Percentiles rank a stretch among this genome's conserved stretches.
These are phyloP conservation scores for Sussaba pulchella DNA, from an alignment of 2,888 invertebrate species.

Conservation along the genomic window DNA sequence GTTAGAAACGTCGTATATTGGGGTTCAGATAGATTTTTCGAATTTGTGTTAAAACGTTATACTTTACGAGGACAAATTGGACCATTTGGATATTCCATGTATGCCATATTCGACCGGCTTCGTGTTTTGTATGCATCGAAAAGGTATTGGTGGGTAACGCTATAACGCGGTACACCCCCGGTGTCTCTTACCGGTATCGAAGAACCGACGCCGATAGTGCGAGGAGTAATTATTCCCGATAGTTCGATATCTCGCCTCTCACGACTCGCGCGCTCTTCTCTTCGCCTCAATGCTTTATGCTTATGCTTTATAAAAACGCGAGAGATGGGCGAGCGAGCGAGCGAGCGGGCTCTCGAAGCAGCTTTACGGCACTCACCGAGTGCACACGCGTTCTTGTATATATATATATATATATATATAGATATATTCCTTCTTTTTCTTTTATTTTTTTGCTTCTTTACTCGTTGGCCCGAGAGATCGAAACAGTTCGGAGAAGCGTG, in stretches of 20 bases:
- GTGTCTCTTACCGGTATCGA: constrained; percentile 69
- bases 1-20: too few relatives aligned
- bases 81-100: not conserved
- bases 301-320: constrained; percentile 74
- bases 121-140: not conserved
- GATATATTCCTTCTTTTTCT: constrained; percentile 35
- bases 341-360: constrained; percentile 1
- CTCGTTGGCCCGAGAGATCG: constrained; percentile 16
- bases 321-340: constrained; percentile 54
- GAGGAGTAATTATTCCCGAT: constrained; percentile 81
- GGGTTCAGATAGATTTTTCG: too few relatives aligned
- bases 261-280: constrained; percentile 57
- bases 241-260: constrained; percentile 71
- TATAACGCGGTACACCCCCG: constrained; percentile 61
- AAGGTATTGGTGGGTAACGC: constrained; percentile 12
- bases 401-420: too few relatives aligned
- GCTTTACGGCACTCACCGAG: constrained; percentile 36
- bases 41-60: too few relatives aligned
- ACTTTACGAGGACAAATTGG: too few relatives aligned
- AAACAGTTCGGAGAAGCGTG: constrained; percentile 64
- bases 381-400: constrained; percentile 3
- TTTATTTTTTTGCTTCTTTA: constrained; percentile 27
- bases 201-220: constrained; percentile 77
- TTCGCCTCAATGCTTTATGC: constrained; percentile 71
- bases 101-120: constrained; percentile 4